Evolutionary conservation across 2,797 vertebrate genomes (phyloP).

Genomic region (Anguilla megastoma): DNA sequence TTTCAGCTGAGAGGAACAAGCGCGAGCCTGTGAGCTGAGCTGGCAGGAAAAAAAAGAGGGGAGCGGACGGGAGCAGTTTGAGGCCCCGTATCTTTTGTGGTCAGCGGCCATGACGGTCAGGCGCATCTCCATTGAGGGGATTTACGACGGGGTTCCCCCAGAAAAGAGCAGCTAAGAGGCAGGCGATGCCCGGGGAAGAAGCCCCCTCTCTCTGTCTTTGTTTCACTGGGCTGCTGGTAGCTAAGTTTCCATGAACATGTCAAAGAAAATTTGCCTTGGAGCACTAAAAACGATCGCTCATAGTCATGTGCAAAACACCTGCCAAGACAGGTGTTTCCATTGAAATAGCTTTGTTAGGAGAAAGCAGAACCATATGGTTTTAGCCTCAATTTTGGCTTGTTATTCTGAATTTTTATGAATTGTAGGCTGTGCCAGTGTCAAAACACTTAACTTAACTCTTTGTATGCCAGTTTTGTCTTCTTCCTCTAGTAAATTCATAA

Average conservation of each 20-base stretch:
- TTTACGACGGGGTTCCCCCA: background rate
- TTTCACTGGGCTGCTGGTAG: background rate
- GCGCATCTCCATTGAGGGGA: background rate
- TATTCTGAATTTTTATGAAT: background rate
- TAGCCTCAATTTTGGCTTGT: background rate
- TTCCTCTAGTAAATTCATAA: background rate
- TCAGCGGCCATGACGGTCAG: background rate
- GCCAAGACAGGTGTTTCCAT: background rate
- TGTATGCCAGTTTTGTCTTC: background rate
- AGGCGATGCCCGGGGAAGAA: background rate
- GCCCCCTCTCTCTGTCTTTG: background rate
- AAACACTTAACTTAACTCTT: background rate
- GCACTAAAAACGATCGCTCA: background rate
- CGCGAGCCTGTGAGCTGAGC: background rate
- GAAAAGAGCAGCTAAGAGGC: background rate
- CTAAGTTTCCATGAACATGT: background rate
- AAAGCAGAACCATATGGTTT: background rate
- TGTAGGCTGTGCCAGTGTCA: background rate
- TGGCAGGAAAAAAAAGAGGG: background rate
- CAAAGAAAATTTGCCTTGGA: background rate
- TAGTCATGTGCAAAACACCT: background rate
- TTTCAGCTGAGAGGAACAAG: background rate
- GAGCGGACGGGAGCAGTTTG: background rate
- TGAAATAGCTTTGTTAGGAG: background rate
- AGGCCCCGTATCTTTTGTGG: conserved; percentile 14